phyloP scores from a whole-genome alignment of 2,113 vertebrate species.

The Pedionomus torquatus region DNA sequence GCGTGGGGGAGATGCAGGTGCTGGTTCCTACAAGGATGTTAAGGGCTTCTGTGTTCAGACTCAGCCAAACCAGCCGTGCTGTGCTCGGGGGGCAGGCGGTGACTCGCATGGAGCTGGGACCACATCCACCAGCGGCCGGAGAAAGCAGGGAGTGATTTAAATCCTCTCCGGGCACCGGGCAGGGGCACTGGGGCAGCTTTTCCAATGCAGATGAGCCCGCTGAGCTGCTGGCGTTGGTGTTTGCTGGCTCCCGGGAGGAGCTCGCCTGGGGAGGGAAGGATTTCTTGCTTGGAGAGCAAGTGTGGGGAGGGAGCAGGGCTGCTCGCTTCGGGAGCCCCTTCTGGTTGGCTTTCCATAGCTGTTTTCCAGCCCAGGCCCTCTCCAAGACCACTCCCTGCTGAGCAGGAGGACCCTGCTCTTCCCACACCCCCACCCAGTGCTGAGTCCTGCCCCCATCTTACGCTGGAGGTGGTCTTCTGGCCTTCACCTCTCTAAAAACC shows the following conservation, averaged over 20 bases:
- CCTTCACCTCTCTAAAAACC: background rate
- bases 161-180: background rate
- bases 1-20: background rate
- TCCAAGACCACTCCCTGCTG: background rate
- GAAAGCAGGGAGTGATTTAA: background rate
- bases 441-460: background rate
- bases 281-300: background rate
- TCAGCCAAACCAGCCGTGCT: background rate
- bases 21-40: background rate
- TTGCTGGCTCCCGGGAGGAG: background rate
- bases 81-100: fast-evolving
- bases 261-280: background rate
- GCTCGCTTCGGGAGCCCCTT: background rate
- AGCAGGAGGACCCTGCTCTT: background rate
- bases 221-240: background rate
- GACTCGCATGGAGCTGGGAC: too few relatives aligned
- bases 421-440: background rate
- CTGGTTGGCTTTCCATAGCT: background rate
- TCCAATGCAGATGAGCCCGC: background rate
- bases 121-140: background rate
- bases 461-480: background rate
- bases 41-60: background rate
- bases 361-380: background rate
- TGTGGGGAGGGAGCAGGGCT: fast-evolving
- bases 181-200: background rate